Evolutionary conservation across 2,797 vertebrate genomes (phyloP), one percentile per base, ranked within the genome.

Genomic region (Chromis chromis): DNA sequence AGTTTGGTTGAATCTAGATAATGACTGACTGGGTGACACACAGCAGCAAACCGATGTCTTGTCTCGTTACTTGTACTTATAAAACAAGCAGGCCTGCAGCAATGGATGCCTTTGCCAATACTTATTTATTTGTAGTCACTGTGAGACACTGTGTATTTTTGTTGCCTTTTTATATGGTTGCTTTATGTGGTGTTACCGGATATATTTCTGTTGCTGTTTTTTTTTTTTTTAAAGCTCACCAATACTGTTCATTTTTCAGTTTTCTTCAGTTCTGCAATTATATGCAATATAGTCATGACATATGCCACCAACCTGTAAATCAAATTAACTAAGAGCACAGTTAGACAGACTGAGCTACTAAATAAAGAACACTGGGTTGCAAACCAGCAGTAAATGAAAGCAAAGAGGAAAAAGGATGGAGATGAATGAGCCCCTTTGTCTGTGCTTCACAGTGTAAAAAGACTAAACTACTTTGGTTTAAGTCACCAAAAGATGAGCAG

Each of bases 101-200:
- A 89, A 85, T 78, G 74, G 69, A 84, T 84, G 79, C 85, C 84
- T 86, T 89, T 88, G 86, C 88, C 86, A 91, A 82, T 85, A 78
- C 79, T 82, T 89, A 90, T 91, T 89, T 89, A 91, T 92, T 90
- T 88, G 61, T 78, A 84, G 80, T 89, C 82, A 89, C 84, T 87
- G 79, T 84, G 77, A 90, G 86, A 91, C 79, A 88, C 84, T 82
- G 76, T 90, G 84, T 84, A 65, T 86, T 78, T 87, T 1, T 62
- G 65, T 89, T 82, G 65, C 64, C 68, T 86, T 86, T 85, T 82
- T 63, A 76, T 84, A 86, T 76, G 74, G 66, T 85, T 75, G 83
- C 69, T 90, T 88, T 76, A 59, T 70, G 79, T 84, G 70, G 55
- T 70, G 79, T 87, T 88, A 82, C 79, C 86, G 83, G 78, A 80